A percentile compares a stretch with the other conserved stretches of the same genome.
These are phyloP conservation scores for Corvus hawaiiensis DNA, from an alignment of 2,113 vertebrate species.

Conservation along the genomic window DNA sequence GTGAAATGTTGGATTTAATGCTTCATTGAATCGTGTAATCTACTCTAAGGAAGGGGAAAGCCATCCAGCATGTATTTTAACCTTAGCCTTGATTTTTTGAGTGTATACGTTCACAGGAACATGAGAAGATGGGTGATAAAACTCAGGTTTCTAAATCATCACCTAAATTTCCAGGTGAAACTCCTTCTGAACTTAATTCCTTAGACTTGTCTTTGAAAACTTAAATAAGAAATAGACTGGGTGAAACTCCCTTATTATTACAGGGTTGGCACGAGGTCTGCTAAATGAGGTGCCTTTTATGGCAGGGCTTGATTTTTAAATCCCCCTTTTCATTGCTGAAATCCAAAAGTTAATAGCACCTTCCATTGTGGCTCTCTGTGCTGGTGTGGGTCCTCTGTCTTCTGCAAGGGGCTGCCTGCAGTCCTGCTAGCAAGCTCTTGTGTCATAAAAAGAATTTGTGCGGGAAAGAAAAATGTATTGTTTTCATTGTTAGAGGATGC, in stretches of 20 bases:
- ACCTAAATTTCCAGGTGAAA: not conserved
- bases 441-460: constrained; percentile 69
- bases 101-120: not conserved
- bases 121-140: not conserved
- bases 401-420: constrained; percentile 31
- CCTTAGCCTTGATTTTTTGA: not conserved
- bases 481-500: constrained; percentile 76
- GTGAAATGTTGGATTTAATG: not conserved
- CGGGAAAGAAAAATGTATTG: constrained; percentile 72
- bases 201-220: constrained; percentile 27
- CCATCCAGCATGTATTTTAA: not conserved
- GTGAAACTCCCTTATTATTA: constrained; percentile 26
- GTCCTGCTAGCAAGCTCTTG: constrained; percentile 35
- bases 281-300: constrained; percentile 54
- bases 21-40: not conserved
- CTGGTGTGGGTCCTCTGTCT: not conserved
- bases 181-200: constrained; percentile 19
- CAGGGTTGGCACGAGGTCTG: constrained; percentile 32
- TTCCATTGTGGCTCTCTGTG: constrained; percentile 28
- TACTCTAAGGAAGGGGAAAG: not conserved
- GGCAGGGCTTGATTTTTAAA: constrained; percentile 54
- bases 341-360: constrained; percentile 43
- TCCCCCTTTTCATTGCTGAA: constrained; percentile 60
- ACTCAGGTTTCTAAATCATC: constrained; percentile 10
- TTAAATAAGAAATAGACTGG: constrained; percentile 17